Base-by-base conservation (phyloP, 2,113 vertebrate genomes). In the Piaya cayana region DNA sequence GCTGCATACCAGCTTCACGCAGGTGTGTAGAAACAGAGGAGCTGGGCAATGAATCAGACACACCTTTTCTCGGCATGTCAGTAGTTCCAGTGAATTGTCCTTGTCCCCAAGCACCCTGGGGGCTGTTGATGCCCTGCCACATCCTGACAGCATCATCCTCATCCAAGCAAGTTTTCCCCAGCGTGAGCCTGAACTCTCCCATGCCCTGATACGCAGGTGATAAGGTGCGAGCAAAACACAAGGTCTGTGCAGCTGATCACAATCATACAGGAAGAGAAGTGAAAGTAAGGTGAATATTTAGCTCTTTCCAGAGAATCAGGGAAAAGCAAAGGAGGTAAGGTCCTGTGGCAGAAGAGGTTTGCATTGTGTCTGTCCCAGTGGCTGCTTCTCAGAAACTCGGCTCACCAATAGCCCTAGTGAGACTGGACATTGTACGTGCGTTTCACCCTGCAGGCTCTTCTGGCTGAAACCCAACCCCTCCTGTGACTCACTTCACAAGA, bases 11-110 rank as follows among this genome's bases (percentile, higher is more conserved):
- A 37, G 88, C 56, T 26, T 5, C 75, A 25, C 5, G 12, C 76
- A 30, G 86, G 72, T 36, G 60, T 91, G 90, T 50, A 9, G 0
- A 12, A 92, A 80, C 71, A 26, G 76, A 20, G 82, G 34, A 86
- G 80, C 77, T 1, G 76, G 34, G 19, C 6, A 59, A 25, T 34
- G 58, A 4, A 26, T 69, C 23, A 13, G 90, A 65, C 96, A 96
- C 96, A 56, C 96, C 96, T 95, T 92, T 75, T 43, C 86, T 71
- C 5, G 74, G 92, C 62, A 92, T 74, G 62, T 85, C 72, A 20
- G 37, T 21, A 12, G 68, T 76, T 72, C 70, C 76, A 82, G 32
- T 5, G 65, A 85, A 50, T 17, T 67, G 74, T 43, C 34, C 64
- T 90, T 1, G 12, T 88, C 85, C 87, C 79, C 85, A 74, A 26